These are phyloP conservation scores for Parauchenoglanis punctatus DNA, from an alignment of 2,797 vertebrate species.

Conservation along the genomic window DNA sequence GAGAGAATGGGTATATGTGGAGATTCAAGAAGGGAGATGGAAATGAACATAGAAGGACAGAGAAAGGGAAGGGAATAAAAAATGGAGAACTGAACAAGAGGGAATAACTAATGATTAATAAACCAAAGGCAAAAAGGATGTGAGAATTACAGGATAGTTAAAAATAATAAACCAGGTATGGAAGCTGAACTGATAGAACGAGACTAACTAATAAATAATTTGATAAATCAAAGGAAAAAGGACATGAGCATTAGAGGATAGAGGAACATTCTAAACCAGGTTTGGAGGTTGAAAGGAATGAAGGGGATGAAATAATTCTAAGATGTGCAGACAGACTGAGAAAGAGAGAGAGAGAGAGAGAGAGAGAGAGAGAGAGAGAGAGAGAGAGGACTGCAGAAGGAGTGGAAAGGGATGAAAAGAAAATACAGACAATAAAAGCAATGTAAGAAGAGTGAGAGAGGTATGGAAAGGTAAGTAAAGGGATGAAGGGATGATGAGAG, in stretches of 20 bases:
- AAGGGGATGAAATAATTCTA: not conserved
- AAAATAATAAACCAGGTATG: not conserved
- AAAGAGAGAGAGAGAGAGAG: not conserved
- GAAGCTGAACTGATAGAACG: not conserved
- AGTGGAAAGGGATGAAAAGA: not conserved
- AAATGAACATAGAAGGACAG: conserved; percentile 5
- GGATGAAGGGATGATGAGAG: conserved; percentile 35
- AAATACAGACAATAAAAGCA: conserved; percentile 18
- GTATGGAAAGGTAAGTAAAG: conserved; percentile 35
- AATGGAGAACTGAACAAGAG: not conserved
- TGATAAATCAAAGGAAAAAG: not conserved
- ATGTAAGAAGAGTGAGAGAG: conserved; percentile 3
- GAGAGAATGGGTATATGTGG: not conserved
- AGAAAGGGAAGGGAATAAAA: not conserved
- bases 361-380: not conserved
- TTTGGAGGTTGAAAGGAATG: not conserved
- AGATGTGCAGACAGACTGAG: not conserved
- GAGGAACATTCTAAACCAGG: not conserved
- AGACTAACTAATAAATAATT: not conserved
- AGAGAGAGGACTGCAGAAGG: not conserved
- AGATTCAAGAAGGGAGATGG: not conserved
- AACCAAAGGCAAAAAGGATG: not conserved
- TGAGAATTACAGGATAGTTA: not conserved
- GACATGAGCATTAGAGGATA: not conserved
- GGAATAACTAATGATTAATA: not conserved